Percentiles rank a stretch among this genome's conserved stretches.
Conservation (phyloP, 2,797 vertebrate species). For the Darevskia mixta region DNA sequence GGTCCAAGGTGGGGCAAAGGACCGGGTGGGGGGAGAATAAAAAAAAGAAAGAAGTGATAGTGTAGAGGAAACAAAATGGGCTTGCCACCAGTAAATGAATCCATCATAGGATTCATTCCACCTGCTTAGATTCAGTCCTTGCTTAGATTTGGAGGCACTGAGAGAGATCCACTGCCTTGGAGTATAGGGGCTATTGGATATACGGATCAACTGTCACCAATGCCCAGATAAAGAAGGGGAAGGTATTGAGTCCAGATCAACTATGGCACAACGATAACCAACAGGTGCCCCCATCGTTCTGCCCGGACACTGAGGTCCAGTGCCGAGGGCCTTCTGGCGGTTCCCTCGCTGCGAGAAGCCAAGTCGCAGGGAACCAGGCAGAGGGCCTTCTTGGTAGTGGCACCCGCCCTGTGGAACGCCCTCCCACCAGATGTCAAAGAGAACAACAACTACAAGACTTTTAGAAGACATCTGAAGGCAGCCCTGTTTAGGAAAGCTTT, state of each 20-base stretch:
- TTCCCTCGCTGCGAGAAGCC: no score
- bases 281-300: no score
- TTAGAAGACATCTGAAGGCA: no score
- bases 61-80: slow-evolving; percentile 58
- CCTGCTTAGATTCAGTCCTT: neutral
- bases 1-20: slow-evolving; percentile 54
- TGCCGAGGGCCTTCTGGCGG: no score
- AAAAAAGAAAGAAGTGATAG: slow-evolving; percentile 49
- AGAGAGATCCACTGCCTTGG: neutral
- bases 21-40: neutral
- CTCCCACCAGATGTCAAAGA: no score
- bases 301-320: no score
- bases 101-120: slow-evolving; percentile 23
- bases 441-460: no score
- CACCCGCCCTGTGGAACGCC: no score
- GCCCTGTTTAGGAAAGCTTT: no score
- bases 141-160: neutral
- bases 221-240: neutral
- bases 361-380: no score
- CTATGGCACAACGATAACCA: no score
- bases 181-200: neutral
- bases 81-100: slow-evolving; percentile 61
- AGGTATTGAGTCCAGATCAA: neutral
- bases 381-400: no score
- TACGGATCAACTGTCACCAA: neutral